Evolutionary conservation across 2,797 vertebrate genomes (phyloP).

Genomic region (Peromyscus aztecus): DNA sequence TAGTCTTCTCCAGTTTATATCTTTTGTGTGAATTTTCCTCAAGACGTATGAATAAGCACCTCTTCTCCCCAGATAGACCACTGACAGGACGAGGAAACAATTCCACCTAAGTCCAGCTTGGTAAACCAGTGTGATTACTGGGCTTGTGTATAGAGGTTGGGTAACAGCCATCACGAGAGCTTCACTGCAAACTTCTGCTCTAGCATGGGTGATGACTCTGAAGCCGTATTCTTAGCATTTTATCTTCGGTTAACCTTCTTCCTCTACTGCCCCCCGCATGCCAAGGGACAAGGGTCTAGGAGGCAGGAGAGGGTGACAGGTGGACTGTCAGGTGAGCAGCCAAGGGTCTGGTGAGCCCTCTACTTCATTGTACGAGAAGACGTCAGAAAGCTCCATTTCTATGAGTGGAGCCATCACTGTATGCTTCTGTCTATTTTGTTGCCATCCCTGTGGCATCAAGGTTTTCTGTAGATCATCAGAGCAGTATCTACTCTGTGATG

Average conservation of each 20-base stretch:
- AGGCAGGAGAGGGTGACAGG: neutral
- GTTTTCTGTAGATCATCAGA: neutral
- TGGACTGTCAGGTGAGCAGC: neutral
- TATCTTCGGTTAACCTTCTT: neutral
- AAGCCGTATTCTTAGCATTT: neutral
- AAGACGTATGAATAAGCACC: neutral
- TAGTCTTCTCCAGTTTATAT: neutral
- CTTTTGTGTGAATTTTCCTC: neutral
- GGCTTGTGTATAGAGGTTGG: neutral
- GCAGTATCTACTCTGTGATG: neutral
- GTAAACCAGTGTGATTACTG: neutral
- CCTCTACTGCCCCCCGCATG: neutral
- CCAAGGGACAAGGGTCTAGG: neutral
- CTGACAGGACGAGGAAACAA: neutral
- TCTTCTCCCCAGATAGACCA: neutral
- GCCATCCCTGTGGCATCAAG: neutral
- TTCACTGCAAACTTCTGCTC: too few relatives aligned
- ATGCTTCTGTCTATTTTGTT: neutral
- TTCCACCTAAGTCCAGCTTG: neutral
- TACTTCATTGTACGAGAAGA: too few relatives aligned
- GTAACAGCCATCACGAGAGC: neutral
- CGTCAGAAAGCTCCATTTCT: neutral
- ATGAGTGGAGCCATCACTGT: neutral
- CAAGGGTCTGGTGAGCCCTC: neutral
- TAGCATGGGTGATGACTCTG: neutral